A percentile compares a stretch with the other conserved stretches of the same genome.
Conservation (phyloP, 2,797 vertebrate genomes). For the Dipus sagitta region DNA sequence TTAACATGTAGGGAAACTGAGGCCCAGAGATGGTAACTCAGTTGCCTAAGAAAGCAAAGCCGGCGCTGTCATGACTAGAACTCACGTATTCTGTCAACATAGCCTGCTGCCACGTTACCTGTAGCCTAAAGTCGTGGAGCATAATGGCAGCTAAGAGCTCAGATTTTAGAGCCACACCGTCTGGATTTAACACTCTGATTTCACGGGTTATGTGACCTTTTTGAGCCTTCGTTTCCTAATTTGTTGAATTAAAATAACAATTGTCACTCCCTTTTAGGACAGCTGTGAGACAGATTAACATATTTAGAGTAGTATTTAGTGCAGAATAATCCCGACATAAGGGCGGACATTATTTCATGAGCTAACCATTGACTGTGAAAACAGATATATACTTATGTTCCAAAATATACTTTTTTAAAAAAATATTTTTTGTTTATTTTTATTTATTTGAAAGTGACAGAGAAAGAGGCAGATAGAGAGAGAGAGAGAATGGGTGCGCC, state of each 20-base stretch:
- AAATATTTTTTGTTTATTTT: no score
- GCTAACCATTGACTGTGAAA: constrained; percentile 46
- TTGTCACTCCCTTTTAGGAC: neutral
- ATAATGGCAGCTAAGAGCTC: neutral
- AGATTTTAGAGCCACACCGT: neutral
- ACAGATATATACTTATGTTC: constrained; percentile 24
- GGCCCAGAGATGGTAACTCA: neutral
- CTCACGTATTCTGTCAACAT: neutral
- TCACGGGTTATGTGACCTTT: neutral
- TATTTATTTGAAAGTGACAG: no score
- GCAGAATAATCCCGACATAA: neutral
- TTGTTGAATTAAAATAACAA: constrained; percentile 35
- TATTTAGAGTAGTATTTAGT: neutral
- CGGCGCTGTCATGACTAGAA: neutral
- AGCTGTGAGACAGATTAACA: constrained; percentile 17
- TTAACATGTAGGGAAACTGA: constrained; percentile 29
- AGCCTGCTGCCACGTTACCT: neutral
- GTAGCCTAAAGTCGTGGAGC: neutral
- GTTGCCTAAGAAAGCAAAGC: neutral
- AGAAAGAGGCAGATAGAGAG: no score
- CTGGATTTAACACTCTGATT: constrained; percentile 3
- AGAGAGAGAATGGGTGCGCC: no score
- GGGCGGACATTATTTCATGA: constrained; percentile 43
- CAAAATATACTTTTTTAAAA: constrained; percentile 3
- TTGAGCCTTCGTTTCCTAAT: constrained; percentile 26